Base-by-base conservation (phyloP, 1,140 invertebrate genomes). In the Planococcus citri region DNA sequence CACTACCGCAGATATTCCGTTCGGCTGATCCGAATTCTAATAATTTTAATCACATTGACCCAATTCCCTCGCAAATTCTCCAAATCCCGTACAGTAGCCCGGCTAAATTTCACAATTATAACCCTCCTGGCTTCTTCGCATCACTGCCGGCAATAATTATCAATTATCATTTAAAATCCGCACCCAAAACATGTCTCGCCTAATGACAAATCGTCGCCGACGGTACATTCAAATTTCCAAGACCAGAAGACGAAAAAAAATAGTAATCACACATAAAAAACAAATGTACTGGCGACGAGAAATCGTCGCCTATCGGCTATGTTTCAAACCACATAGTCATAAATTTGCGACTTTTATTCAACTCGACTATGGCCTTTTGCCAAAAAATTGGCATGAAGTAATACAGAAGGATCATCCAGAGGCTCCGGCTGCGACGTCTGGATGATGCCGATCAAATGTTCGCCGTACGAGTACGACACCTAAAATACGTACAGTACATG, bases 321-420 rank as follows among this genome's bases (percentile, higher is more conserved):
- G 41, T 51, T 51, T 51, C 41, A 20, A 51, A 51, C 41, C 41
- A 9, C 41, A 20, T 51, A 51, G 41, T 51, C 41, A 51, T 51
- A 51, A 51, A 51, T 51, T 51, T 51, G 41, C 41, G 41, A 51
- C 41, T 51, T 51, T 51, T 51, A 51, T 51, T 51, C n/a, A 51
- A 20, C 12, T 14, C n/a, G 2, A 3, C 2, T 3, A 51, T 51
- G 41, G 41, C 41, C 41, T 17, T 51, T 20, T n/a, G 41, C 41
- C 41, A 51, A 20, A 14, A 14, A 14, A 51, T 51, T 51, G 41
- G 41, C 29, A 12, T 12, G 29, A 33, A 12, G 29, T 33, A 33
- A 33, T 51, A 51, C 41, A 14, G 6, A n/a, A n/a, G n/a, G 6
- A 51, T 17, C 41, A 51, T 51, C 41, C 12, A 20, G 41, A 4